Evolutionary conservation across 2,888 invertebrate genomes (phyloP).

Genomic region (Polylopha cassiicola): DNA sequence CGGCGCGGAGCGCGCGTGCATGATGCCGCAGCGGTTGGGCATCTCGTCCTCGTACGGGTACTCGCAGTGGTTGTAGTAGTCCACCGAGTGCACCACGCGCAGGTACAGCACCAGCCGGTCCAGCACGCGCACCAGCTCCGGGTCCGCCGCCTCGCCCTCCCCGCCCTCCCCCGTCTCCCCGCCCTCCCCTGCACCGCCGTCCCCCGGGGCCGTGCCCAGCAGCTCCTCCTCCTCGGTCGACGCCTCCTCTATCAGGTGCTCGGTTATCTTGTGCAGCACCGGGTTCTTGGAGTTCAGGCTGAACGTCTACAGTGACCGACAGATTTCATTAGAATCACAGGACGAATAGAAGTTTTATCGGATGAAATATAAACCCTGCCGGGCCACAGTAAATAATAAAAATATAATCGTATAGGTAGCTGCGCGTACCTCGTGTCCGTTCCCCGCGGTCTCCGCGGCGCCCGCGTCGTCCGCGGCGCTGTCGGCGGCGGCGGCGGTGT

Average conservation of each 20-base stretch:
- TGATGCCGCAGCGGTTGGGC: slow-evolving; percentile 99
- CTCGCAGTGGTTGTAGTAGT: slow-evolving; percentile 99
- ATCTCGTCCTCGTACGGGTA: slow-evolving; percentile 99
- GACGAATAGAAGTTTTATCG: too few species aligned
- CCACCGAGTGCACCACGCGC: slow-evolving; percentile 97
- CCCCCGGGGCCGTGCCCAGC: slow-evolving; percentile 79
- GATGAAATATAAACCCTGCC: too few species aligned
- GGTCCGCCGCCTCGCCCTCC: slow-evolving; percentile 50
- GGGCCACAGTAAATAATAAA: too few species aligned
- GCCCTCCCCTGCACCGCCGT: slow-evolving; percentile 86
- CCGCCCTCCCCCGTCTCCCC: slow-evolving; percentile 48
- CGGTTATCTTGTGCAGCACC: slow-evolving; percentile 96
- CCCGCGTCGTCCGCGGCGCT: neutral
- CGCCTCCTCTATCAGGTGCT: slow-evolving; percentile 98
- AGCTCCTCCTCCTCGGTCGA: slow-evolving; percentile 98
- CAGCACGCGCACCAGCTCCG: slow-evolving; percentile 79
- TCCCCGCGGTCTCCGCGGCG: neutral
- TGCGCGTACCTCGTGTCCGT: neutral
- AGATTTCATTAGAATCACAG: neutral
- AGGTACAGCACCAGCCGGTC: slow-evolving; percentile 93
- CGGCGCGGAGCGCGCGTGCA: slow-evolving; percentile 95
- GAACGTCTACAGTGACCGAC: slow-evolving; percentile 50
- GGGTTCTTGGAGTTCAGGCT: slow-evolving; percentile 93
- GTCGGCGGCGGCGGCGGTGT: neutral
- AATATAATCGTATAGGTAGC: neutral